These are phyloP conservation scores for Sinohyriopsis cumingii DNA, from an alignment of 2,888 invertebrate species.

Conservation along the genomic window DNA sequence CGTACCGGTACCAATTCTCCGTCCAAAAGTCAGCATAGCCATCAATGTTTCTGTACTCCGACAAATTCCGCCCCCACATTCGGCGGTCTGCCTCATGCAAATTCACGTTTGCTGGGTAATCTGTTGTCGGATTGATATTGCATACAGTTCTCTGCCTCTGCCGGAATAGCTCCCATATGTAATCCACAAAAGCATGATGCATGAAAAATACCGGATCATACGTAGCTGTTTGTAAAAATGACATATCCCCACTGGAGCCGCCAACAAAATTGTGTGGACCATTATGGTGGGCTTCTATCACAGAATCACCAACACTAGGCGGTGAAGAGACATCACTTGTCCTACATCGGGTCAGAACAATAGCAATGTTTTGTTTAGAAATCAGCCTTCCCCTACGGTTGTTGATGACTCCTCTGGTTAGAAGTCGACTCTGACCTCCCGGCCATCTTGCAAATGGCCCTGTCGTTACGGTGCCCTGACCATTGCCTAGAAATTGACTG, in stretches of 20 bases:
- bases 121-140: conserved; percentile 14
- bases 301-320: too few species aligned
- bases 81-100: conserved; percentile 16
- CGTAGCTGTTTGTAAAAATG: conserved; percentile 36
- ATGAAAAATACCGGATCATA: conserved; percentile 55
- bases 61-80: conserved; percentile 33
- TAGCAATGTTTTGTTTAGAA: too few species aligned
- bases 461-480: too few species aligned
- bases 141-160: conserved; percentile 6
- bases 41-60: conserved; percentile 12
- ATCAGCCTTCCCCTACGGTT: too few species aligned
- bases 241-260: conserved; percentile 34
- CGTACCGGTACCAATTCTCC: conserved; percentile 26
- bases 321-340: too few species aligned
- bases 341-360: too few species aligned
- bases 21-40: conserved; percentile 24
- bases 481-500: too few species aligned
- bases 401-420: too few species aligned
- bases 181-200: conserved; percentile 53
- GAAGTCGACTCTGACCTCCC: too few species aligned
- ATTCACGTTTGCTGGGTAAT: conserved; percentile 10
- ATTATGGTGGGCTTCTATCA: conserved; percentile 7
- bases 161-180: conserved; percentile 25
- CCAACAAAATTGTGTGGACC: conserved; percentile 28
- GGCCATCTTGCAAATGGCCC: too few species aligned